Conservation (phyloP, 2,113 vertebrate genomes). For the Pygoscelis adeliae region DNA sequence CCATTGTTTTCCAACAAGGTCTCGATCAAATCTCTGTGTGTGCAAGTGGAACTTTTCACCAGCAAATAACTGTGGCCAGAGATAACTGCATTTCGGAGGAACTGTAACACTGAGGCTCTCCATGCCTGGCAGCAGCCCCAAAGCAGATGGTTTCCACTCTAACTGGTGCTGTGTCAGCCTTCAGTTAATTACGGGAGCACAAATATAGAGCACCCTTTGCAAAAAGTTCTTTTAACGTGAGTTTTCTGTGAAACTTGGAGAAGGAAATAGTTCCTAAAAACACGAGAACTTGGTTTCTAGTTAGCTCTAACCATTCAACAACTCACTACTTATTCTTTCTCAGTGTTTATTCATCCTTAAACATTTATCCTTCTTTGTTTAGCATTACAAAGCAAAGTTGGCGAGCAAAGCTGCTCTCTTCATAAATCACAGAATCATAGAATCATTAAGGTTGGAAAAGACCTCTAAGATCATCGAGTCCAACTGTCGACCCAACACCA, state of each 20-base stretch:
- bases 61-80: background rate
- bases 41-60: background rate
- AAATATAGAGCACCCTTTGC: background rate
- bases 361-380: background rate
- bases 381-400: background rate
- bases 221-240: background rate
- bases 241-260: background rate
- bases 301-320: no score
- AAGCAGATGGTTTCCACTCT: background rate
- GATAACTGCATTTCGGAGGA: background rate
- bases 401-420: background rate
- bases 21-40: background rate
- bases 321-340: background rate
- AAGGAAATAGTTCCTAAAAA: background rate
- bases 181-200: background rate
- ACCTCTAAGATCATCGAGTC: no score
- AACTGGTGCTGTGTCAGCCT: background rate
- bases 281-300: rapidly evolving
- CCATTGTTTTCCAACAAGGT: background rate
- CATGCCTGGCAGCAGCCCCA: background rate
- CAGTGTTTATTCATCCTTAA: background rate
- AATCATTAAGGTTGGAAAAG: no score
- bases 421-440: no score
- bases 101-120: background rate
- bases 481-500: no score